Evolutionary conservation across 2,113 vertebrate genomes (phyloP), one percentile per base, ranked within the genome.

Genomic region (Gracilinanus agilis): DNA sequence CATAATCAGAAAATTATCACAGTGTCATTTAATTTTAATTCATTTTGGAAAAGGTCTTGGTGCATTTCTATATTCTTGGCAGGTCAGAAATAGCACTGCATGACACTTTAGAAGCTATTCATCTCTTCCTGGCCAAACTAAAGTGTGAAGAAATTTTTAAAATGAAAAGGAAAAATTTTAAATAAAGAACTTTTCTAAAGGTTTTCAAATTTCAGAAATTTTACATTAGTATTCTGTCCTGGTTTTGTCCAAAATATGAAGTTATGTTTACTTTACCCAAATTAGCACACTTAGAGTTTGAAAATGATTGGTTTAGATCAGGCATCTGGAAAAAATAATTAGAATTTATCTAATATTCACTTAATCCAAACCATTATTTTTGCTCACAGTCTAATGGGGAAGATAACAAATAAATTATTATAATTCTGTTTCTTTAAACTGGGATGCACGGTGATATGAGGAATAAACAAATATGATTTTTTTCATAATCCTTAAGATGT

Each of bases 371-470:
- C 54, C 92, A 24, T n/a, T n/a, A n/a, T n/a, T n/a, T n/a, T n/a
- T n/a, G n/a, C n/a, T n/a, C n/a, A n/a, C n/a, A n/a, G n/a, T n/a
- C n/a, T n/a, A n/a, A n/a, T n/a, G n/a, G n/a, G n/a, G n/a, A n/a
- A n/a, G n/a, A n/a, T n/a, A n/a, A n/a, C n/a, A n/a, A n/a, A n/a
- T n/a, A n/a, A n/a, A n/a, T n/a, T 92, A 94, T 67, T 91, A 44
- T 90, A 93, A 93, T 92, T 96, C 54, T 90, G 44, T 2, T 91
- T 96, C n/a, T 55, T n/a, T 94, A n/a, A 75, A 53, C 49, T 49
- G 21, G 67, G 92, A 53, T 89, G 75, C 67, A 91, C 3, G 25
- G 92, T 90, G 0, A 40, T 54, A 88, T 0, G 7, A 24, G 11
- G 54, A 54, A 89, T 93, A 75, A 93, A n/a, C 91, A 75, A 93